Base-by-base conservation (phyloP, 2,888 invertebrate genomes). In the Chouioia cunea region DNA sequence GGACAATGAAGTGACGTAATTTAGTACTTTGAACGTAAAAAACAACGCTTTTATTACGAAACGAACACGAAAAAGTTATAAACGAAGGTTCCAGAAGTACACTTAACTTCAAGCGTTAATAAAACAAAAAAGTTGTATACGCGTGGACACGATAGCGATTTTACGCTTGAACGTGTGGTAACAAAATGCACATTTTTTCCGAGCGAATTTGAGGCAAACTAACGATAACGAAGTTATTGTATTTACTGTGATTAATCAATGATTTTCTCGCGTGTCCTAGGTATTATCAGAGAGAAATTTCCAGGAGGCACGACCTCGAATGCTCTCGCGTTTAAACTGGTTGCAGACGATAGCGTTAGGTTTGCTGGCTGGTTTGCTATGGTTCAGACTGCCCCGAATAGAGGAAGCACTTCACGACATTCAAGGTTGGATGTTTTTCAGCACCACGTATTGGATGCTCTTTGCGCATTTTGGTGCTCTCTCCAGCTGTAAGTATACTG, bases 341-440 rank as follows among this genome's bases (percentile, higher is more conserved):
- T 88, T 92, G 69, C 93, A 94, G 85, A 93, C 93, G 2, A 87
- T 93, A 74, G 90, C 91, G 12, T 82, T 93, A 76, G 93, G 92
- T 1, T 79, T 93, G 73, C 88, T 93, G 85, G 91, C 92, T 0
- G 93, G 94, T 14, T 88, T 93, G 36, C 87, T 94, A 60, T 94
- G 94, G 94, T 92, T 93, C 80, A 91, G 93, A 82, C 86, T 93
- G 78, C 91, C 92, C n/a, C 87, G 93, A 70, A 90, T 89, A 48
- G 94, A 94, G 83, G 91, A 91, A 76, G 90, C 91, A 14, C 86
- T 94, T 66, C 90, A 92, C 77, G 93, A 94, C 84, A 90, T 93
- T 73, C 92, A 93, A 85, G 94, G 93, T 57, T 93, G 93, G 93
- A 91, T 94, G 91, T 94, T 93, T 84, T 94, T 93, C 86, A 92